Evolutionary conservation across 2,888 invertebrate species (phyloP).

Genomic region (Scaptomyza tumidula): DNA sequence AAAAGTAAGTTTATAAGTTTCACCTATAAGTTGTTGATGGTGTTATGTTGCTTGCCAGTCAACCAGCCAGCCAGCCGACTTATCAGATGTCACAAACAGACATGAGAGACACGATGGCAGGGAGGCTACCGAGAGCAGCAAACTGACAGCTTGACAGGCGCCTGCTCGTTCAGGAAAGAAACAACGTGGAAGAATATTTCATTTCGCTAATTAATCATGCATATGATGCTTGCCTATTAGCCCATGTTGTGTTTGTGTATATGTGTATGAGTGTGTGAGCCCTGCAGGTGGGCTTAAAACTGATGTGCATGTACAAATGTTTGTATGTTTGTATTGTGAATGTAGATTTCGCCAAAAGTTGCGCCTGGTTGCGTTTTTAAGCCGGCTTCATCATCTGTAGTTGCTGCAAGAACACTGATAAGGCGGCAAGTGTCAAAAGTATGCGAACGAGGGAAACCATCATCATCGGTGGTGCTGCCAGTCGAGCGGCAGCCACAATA

Average conservation of each 20-base stretch:
- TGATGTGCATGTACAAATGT: constrained; percentile 2
- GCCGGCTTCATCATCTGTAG: constrained; percentile 24
- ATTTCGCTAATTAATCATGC: constrained; percentile 64
- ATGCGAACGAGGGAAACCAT: constrained; percentile 27
- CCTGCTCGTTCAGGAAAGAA: constrained; percentile 47
- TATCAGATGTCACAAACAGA: constrained; percentile 68
- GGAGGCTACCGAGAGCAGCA: constrained; percentile 44
- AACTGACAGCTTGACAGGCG: constrained; percentile 75
- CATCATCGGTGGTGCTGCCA: constrained; percentile 21
- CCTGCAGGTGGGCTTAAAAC: neutral
- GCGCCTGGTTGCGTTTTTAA: constrained; percentile 55
- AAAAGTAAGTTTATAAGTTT: constrained; percentile 48
- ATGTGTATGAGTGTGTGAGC: neutral
- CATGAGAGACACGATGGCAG: constrained; percentile 31
- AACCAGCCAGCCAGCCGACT: constrained; percentile 49
- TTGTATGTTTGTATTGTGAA: constrained; percentile 6
- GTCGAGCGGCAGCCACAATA: constrained; percentile 20
- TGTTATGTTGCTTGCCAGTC: constrained; percentile 37
- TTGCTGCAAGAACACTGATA: constrained; percentile 69
- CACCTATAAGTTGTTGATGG: constrained; percentile 12
- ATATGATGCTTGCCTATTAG: constrained; percentile 59
- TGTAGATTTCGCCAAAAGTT: constrained; percentile 35
- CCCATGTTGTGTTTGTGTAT: constrained; percentile 14
- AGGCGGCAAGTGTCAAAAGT: constrained; percentile 75
- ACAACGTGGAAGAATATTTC: constrained; percentile 67